Evolutionary conservation across 2,797 vertebrate species (phyloP).

Genomic region (Ibycter americanus): DNA sequence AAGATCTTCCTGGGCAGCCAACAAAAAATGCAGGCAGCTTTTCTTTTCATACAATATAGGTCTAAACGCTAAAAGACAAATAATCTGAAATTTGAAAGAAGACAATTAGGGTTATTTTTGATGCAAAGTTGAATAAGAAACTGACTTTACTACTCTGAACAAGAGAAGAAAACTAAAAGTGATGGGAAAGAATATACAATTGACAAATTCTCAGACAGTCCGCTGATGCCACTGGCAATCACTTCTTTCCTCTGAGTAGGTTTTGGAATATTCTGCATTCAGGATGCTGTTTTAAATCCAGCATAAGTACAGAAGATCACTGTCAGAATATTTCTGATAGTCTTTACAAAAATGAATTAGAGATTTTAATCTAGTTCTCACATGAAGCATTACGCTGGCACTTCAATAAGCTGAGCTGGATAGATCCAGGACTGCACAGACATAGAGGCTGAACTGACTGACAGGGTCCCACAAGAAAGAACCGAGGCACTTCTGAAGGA

Average conservation of each 20-base stretch:
- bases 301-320: not conserved
- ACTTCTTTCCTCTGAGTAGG: not conserved
- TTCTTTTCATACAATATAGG: not conserved
- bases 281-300: not conserved
- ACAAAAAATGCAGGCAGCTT: not conserved
- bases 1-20: not conserved
- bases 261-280: not conserved
- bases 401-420: not conserved
- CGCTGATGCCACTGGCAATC: not conserved
- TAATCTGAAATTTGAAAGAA: not conserved
- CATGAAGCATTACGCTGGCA: not conserved
- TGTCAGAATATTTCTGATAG: not conserved
- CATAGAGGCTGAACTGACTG: not conserved
- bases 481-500: not conserved
- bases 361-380: not conserved
- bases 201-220: not conserved
- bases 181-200: not conserved
- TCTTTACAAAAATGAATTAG: not conserved
- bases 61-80: not conserved
- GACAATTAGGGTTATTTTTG: not conserved
- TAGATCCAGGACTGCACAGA: not conserved
- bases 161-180: not conserved
- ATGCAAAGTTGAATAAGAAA: not conserved
- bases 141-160: not conserved
- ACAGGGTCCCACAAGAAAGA: not conserved